A percentile compares a stretch with the other conserved stretches of the same genome.
phyloP scores from a whole-genome alignment of 30 jellyfish, hydroid and myxozoan species.

The Clytia hemisphaerica region DNA sequence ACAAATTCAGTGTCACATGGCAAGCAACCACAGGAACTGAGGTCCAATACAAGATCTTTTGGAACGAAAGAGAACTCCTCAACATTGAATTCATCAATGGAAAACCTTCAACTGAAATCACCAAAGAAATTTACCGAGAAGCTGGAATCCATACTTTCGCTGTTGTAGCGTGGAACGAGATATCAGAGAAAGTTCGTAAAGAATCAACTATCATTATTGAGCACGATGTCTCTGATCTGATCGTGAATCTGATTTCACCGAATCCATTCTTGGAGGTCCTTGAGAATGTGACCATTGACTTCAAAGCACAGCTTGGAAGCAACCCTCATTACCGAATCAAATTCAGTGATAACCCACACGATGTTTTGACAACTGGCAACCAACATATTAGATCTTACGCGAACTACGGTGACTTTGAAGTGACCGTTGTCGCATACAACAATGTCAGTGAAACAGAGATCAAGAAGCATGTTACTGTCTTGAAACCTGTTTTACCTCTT shows the following conservation, averaged over 20 bases:
- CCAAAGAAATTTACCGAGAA: background rate
- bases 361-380: background rate
- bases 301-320: background rate
- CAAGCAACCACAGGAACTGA: background rate
- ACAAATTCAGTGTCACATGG: background rate
- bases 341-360: background rate
- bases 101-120: background rate
- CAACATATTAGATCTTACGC: background rate
- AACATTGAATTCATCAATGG: too few relatives aligned
- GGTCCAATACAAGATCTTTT: background rate
- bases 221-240: background rate
- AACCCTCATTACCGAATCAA: background rate
- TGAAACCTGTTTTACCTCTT: too few relatives aligned
- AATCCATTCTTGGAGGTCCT: background rate
- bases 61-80: background rate
- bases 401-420: background rate
- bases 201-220: background rate
- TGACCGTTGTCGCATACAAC: background rate
- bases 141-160: background rate
- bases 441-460: background rate
- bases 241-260: background rate
- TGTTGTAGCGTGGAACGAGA: background rate
- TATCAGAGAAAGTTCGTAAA: background rate
- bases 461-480: too few relatives aligned
- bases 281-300: background rate